Percentiles rank a stretch among this genome's conserved stretches.
These are phyloP conservation scores for Leucophenga montana DNA, from an alignment of 2,888 invertebrate species.

Conservation along the genomic window DNA sequence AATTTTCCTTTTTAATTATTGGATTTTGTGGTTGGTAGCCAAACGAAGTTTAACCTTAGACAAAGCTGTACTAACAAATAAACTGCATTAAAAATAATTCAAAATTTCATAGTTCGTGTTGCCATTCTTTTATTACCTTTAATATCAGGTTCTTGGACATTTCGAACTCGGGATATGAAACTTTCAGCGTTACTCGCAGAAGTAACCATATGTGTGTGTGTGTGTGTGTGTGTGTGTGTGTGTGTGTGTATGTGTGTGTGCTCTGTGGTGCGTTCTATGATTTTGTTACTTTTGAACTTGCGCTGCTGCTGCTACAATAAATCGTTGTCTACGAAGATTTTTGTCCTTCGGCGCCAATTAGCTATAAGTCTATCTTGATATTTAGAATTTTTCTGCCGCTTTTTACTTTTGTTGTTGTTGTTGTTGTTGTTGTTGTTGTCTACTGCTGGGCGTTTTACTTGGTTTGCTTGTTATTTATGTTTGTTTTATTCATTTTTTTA, in stretches of 20 bases:
- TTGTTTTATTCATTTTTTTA: no score
- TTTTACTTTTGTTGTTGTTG: background rate
- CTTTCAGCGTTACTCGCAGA: background rate
- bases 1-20: no score
- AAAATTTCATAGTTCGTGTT: no score
- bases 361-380: conserved; percentile 26
- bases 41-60: no score
- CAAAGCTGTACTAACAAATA: no score
- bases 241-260: background rate
- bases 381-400: background rate
- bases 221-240: conserved; percentile 1
- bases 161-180: no score
- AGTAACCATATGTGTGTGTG: background rate
- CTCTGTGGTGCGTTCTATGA: background rate
- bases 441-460: background rate
- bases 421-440: conserved; percentile 6
- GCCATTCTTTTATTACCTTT: no score
- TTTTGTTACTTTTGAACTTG: conserved; percentile 14
- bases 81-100: no score
- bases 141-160: no score
- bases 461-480: no score
- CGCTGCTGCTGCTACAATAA: background rate
- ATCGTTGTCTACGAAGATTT: conserved; percentile 20
- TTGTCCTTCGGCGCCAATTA: conserved; percentile 37
- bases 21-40: no score